Conservation (phyloP, 2,113 vertebrate genomes). For the Heterotilapia buettikoferi region DNA sequence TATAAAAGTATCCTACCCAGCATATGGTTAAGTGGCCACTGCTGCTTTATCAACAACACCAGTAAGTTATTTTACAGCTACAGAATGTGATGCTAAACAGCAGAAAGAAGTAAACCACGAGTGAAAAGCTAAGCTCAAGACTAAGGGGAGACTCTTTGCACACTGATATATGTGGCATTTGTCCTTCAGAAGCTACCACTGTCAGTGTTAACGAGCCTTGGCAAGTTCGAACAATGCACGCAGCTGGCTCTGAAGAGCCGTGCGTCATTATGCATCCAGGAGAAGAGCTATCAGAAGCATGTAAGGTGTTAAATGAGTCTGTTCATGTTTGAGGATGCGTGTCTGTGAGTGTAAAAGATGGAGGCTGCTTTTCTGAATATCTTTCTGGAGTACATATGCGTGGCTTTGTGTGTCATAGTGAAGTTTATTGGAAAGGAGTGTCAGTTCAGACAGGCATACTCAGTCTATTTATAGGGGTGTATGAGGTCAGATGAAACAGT, state of each 20-base stretch:
- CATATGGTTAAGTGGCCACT: neutral
- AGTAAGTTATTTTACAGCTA: slow-evolving; percentile 66
- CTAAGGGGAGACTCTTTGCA: slow-evolving; percentile 23
- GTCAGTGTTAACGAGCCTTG: slow-evolving; percentile 76
- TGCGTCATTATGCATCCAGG: slow-evolving; percentile 58
- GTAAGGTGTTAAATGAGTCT: slow-evolving; percentile 59
- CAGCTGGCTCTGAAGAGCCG: slow-evolving; percentile 72
- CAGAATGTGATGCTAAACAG: slow-evolving; percentile 62
- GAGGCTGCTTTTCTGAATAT: neutral
- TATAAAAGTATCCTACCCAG: neutral
- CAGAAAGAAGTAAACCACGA: slow-evolving; percentile 67
- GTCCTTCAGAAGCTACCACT: slow-evolving; percentile 77
- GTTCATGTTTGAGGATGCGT: slow-evolving; percentile 47
- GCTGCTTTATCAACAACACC: slow-evolving; percentile 58
- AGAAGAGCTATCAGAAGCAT: slow-evolving; percentile 59
- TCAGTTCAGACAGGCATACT: slow-evolving; percentile 71
- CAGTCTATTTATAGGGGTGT: slow-evolving; percentile 84
- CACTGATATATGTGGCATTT: slow-evolving; percentile 72
- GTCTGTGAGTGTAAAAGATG: slow-evolving; percentile 1
- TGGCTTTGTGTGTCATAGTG: neutral
- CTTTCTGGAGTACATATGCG: neutral
- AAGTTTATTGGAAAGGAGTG: slow-evolving; percentile 54
- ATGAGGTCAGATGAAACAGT: slow-evolving; percentile 86
- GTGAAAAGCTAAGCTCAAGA: slow-evolving; percentile 54
- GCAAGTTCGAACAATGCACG: slow-evolving; percentile 74